phyloP scores from a whole-genome alignment of 2,113 vertebrate species.

The Heterotis niloticus region DNA sequence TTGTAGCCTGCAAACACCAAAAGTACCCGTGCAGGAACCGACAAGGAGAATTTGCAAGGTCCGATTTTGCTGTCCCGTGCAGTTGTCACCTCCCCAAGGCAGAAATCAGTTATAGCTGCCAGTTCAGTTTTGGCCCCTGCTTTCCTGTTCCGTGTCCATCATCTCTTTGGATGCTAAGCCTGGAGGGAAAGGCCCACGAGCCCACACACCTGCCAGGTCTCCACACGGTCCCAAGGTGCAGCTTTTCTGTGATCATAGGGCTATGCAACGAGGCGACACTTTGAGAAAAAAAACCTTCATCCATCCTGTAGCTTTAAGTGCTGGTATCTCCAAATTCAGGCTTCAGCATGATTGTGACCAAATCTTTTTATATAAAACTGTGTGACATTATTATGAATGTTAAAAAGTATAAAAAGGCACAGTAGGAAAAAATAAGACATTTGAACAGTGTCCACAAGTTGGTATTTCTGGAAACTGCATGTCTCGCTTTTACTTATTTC shows the following conservation, averaged over 20 bases:
- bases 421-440: conserved; percentile 51
- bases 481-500: conserved; percentile 55
- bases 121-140: background rate
- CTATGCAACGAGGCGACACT: conserved; percentile 85
- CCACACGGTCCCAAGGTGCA: conserved; percentile 28
- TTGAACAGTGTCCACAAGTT: conserved; percentile 49
- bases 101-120: conserved; percentile 5
- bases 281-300: conserved; percentile 51
- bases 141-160: background rate
- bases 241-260: conserved; percentile 58
- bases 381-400: conserved; percentile 42
- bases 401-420: conserved; percentile 59
- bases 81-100: background rate
- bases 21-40: background rate
- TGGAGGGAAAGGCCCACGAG: background rate
- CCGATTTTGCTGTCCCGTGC: background rate
- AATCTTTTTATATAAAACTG: conserved; percentile 69
- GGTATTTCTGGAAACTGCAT: conserved; percentile 62
- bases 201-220: conserved; percentile 33
- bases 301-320: conserved; percentile 72
- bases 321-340: conserved; percentile 69
- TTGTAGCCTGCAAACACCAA: conserved; percentile 2
- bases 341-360: conserved; percentile 88
- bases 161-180: background rate
- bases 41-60: background rate